Evolutionary conservation across 2,113 vertebrate genomes (phyloP), one percentile per base, ranked within the genome.

Genomic region (Andinoacara biseriatus): DNA sequence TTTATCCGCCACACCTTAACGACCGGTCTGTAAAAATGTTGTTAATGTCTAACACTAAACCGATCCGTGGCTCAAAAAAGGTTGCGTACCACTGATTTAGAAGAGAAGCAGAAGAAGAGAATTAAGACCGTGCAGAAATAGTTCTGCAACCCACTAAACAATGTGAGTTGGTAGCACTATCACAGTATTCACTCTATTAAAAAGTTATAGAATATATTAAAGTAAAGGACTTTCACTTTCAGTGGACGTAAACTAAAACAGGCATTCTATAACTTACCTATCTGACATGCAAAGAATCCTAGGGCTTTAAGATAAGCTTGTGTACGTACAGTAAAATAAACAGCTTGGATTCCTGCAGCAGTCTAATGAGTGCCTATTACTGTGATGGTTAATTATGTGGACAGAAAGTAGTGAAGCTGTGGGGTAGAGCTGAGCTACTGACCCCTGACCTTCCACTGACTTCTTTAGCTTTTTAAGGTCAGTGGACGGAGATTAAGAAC

Each of bases 361-460:
- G 61, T 40, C 81, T 90, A 90, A 91, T 79, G 78, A 92, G 87
- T 84, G 56, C 65, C 17, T 76, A 90, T 92, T 92, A 90, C 24
- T 1, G 58, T 80, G 81, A 86, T 79, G 86, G 92, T 92, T 94
- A 88, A 92, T 91, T 92, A 91, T 83, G 86, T 87, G 86, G 90
- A 88, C 92, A 87, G 87, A 87, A 87, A 8, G 26, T 18, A 65
- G 83, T 76, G 78, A 91, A 88, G 84, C 89, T 79, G 61, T 58
- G n/a, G 78, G 86, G 65, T 67, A 80, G 82, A 83, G 74, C 87
- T 83, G 87, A 81, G 81, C 80, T 38, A 75, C 67, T 88, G 89
- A 91, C 90, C 93, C 78, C 60, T 77, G 80, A 92, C 89, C 88
- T 69, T 58, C 58, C 2, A 33, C 43, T 67, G 74, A 54, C 52